phyloP scores from a whole-genome alignment of 1,140 invertebrate genomes.

The Meloidogyne floridensis region DNA sequence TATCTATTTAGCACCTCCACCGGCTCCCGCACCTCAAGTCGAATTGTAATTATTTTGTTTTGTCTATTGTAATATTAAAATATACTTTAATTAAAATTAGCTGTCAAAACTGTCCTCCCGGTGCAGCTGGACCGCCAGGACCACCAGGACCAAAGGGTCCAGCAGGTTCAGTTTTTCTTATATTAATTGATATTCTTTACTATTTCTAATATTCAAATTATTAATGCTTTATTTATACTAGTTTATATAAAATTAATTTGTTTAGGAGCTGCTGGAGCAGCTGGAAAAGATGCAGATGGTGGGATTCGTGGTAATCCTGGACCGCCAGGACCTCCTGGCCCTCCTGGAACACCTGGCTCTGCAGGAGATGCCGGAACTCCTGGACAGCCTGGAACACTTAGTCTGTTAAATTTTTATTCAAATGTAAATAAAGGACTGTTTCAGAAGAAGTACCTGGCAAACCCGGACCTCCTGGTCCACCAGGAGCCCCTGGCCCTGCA shows the following conservation, averaged over 20 bases:
- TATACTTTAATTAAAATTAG: background rate
- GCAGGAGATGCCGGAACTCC: slow-evolving; percentile 5
- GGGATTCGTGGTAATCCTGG: slow-evolving; percentile 28
- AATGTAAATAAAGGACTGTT: background rate
- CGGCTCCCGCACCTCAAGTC: slow-evolving; percentile 24
- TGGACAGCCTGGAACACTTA: slow-evolving; percentile 12
- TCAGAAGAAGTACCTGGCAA: slow-evolving; percentile 17
- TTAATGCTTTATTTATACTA: no score
- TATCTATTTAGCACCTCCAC: slow-evolving; percentile 9
- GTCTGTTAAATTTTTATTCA: background rate
- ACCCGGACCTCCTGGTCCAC: slow-evolving; percentile 14
- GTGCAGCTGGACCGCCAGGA: slow-evolving; percentile 17
- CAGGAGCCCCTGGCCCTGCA: slow-evolving; percentile 15
- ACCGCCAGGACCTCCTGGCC: slow-evolving; percentile 13
- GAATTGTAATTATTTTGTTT: slow-evolving; percentile 7
- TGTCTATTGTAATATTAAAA: background rate
- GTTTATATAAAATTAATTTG: background rate
- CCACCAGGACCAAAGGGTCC: slow-evolving; percentile 11
- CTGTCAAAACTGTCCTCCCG: background rate
- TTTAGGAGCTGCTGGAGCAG: background rate
- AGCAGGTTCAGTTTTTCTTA: background rate
- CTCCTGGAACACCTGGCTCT: slow-evolving; percentile 9
- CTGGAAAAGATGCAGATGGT: slow-evolving; percentile 15
- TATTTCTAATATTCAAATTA: no score
- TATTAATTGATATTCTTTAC: background rate